Percentiles rank a stretch among this genome's conserved stretches.
Evolutionary conservation across 2,797 vertebrate genomes (phyloP).

Genomic region (Oophaga sylvatica): DNA sequence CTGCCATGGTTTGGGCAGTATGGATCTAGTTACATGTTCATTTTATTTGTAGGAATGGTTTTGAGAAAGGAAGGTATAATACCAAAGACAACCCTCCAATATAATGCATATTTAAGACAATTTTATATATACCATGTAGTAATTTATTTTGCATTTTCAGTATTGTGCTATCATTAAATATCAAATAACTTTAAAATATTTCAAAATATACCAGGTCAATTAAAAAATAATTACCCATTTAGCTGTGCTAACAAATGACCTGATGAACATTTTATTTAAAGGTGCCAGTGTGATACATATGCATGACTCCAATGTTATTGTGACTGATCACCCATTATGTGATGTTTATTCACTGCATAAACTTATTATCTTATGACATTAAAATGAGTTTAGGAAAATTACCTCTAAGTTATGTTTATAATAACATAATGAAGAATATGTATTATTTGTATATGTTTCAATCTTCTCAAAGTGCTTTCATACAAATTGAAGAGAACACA

Average conservation of each 20-base stretch:
- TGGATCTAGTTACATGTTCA: too few relatives aligned
- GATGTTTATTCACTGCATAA: not conserved
- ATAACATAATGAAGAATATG: not conserved
- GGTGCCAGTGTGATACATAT: not conserved
- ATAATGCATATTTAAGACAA: not conserved
- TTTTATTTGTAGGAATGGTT: too few relatives aligned
- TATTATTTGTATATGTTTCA: not conserved
- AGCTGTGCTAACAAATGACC: not conserved
- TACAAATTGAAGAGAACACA: not conserved
- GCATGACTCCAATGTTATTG: not conserved
- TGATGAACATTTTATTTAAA: not conserved
- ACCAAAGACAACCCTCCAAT: not conserved
- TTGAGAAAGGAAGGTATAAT: too few relatives aligned
- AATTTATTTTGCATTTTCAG: not conserved
- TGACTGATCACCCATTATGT: not conserved
- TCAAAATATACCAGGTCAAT: not conserved
- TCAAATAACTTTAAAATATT: not conserved
- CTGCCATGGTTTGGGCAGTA: too few relatives aligned
- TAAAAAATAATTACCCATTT: not conserved
- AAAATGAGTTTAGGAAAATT: slow-evolving; percentile 1
- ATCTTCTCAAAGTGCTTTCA: slow-evolving; percentile 13
- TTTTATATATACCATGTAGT: not conserved
- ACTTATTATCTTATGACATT: not conserved
- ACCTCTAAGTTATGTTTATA: not conserved
- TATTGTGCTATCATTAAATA: not conserved